Evolutionary conservation across 2,113 vertebrate species (phyloP), one percentile per base, ranked within the genome.

Genomic region (Gobiocypris rarus): DNA sequence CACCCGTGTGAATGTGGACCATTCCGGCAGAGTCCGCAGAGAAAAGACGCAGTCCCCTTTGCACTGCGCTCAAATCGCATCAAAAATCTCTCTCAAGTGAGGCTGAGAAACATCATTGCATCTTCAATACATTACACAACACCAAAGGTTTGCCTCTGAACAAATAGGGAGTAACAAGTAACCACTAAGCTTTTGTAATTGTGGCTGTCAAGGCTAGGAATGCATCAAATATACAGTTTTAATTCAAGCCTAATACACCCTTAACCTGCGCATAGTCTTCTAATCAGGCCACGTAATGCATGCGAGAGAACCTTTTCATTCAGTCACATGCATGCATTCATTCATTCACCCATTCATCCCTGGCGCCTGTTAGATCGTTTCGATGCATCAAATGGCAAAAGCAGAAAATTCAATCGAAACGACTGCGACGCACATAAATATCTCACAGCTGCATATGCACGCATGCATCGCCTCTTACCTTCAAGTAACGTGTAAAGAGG

Each of bases 391-490:
- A 81, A 59, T 0, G 41, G 69, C 76, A 48, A 63, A 50, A 75
- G 26, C 38, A 48, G 14, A 26, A 63, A 17, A 78, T 22, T 1
- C 43, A 45, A 45, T 19, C 45, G 8, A 61, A 58, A 85, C 22
- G 52, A 43, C 38, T 58, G 81, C 78, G 76, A 74, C 76, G 73
- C 76, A 26, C 56, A 56, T 34, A 41, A 24, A 65, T 75, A 26
- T 69, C 2, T 34, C 28, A 2, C 50, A 41, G 14, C 41, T 48
- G 28, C 15, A 56, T 54, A 19, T 75, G 83, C 75, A 83, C 52
- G 89, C 86, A 86, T 83, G 73, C 73, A 76, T 28, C 81, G 77
- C 81, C 69, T 84, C 94, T 94, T 93, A 95, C 94, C 94, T 93
- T 90, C 50, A 82, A 78, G 83, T 83, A 75, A 87, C 82, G 88